A percentile compares a stretch with the other conserved stretches of the same genome.
These are phyloP conservation scores for Seira ritae DNA, from an alignment of 2,888 invertebrate genomes.

Conservation along the genomic window DNA sequence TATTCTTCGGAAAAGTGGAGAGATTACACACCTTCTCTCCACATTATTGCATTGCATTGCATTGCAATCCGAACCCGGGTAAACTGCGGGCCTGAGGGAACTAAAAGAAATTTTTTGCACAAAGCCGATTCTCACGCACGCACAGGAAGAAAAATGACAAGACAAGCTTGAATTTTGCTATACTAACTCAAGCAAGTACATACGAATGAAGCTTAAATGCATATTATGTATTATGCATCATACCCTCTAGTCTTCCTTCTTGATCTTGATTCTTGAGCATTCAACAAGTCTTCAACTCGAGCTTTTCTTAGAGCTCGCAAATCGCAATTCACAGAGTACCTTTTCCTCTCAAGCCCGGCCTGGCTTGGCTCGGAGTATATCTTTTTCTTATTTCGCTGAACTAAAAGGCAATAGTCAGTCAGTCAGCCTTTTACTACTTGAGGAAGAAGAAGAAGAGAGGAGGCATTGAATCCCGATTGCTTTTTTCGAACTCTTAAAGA, in stretches of 20 bases:
- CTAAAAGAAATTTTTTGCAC: not conserved
- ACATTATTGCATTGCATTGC: not conserved
- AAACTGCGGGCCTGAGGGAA: not conserved
- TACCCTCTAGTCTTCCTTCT: not conserved
- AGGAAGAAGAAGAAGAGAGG: constrained; percentile 9
- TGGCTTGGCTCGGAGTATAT: too few relatives aligned
- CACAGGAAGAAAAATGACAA: not conserved
- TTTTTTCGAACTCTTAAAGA: constrained; percentile 55
- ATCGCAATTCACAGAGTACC: too few relatives aligned
- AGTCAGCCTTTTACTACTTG: constrained; percentile 13
- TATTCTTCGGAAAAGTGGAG: not conserved
- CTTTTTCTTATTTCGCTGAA: not conserved
- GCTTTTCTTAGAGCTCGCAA: not conserved
- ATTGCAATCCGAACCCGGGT: not conserved
- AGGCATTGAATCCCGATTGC: constrained; percentile 50
- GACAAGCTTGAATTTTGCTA: not conserved
- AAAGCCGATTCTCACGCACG: constrained; percentile 12
- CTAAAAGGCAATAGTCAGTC: not conserved
- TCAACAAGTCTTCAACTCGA: not conserved
- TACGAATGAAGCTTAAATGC: too few relatives aligned
- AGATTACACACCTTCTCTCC: not conserved
- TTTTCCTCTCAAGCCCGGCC: too few relatives aligned
- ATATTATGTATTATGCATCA: too few relatives aligned
- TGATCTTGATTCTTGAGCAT: constrained; percentile 17
- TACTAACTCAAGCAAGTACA: too few relatives aligned